Conservation (phyloP, 2,797 vertebrate species). For the Mus spretus region DNA sequence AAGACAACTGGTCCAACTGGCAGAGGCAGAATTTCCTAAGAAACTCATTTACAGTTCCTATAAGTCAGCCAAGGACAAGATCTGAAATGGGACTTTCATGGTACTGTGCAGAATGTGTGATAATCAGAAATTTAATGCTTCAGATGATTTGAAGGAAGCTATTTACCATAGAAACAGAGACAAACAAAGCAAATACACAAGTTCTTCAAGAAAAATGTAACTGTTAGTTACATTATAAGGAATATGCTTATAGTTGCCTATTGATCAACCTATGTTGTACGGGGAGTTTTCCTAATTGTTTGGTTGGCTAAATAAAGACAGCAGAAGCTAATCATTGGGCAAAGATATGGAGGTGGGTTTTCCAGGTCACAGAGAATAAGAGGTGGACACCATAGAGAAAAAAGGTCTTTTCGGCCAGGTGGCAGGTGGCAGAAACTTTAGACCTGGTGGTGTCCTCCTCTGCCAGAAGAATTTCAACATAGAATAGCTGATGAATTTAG, state of each 20-base stretch:
- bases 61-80: background rate
- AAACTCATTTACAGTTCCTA: background rate
- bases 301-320: background rate
- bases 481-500: background rate
- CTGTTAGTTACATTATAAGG: background rate
- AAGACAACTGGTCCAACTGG: background rate
- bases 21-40: background rate
- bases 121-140: background rate
- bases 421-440: fast-evolving
- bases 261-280: background rate
- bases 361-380: background rate
- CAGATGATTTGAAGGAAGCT: background rate
- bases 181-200: background rate
- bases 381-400: background rate
- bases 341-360: background rate
- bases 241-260: background rate
- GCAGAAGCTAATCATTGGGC: background rate
- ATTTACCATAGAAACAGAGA: background rate
- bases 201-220: background rate
- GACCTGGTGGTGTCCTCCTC: background rate
- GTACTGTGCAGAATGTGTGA: background rate
- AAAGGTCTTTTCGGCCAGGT: background rate
- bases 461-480: background rate
- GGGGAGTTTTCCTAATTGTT: background rate
- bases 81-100: background rate